Evolutionary conservation across 2,888 invertebrate species (phyloP), one percentile per base, ranked within the genome.

Genomic region (Synanthedon formicaeformis): DNA sequence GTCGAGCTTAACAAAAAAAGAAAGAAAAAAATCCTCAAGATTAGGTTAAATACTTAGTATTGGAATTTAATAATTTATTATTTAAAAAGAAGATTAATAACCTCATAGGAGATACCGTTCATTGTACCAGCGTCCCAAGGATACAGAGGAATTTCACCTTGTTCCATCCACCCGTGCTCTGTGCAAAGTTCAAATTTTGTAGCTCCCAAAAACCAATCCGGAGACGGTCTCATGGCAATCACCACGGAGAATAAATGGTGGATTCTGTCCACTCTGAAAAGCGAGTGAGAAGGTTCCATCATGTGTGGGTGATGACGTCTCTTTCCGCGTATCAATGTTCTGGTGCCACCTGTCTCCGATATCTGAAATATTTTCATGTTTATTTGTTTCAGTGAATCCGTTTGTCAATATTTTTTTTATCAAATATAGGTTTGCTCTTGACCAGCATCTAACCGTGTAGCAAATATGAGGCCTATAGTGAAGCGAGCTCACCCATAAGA

Each of bases 171-270:
- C 0, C 73, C 78, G 2, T 68, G 56, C 0, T 71, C 58, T 4
- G 71, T 71, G 54, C 86, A 87, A 10, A 87, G 69, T 50, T 87
- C 86, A 57, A 84, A 85, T 51, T 67, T 73, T 2, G 73, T 69
- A 1, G 78, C 79, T 0, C 87, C 87, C 5, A 87, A 60, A 56
- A 87, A 87, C 87, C 87, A 87, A 53, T 87, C 86, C 0, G 87
- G 87, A 0, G 86, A 86, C 0, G 87, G 86, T 48, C 73, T 75
- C 73, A 87, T 75, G 3, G 75, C 82, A 5, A 85, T 73, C 0
- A 73, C 76, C 13, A 84, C 58, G 11, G 85, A 84, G 65, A 87
- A 81, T 40, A 81, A 59, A 54, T 87, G 86, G 59, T 86, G 82
- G 50, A 67, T 61, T n/a, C 73, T 69, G 56, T 86, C 85, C 0